Conservation (phyloP, 2,797 vertebrate species). For the Rallus crepitans region DNA sequence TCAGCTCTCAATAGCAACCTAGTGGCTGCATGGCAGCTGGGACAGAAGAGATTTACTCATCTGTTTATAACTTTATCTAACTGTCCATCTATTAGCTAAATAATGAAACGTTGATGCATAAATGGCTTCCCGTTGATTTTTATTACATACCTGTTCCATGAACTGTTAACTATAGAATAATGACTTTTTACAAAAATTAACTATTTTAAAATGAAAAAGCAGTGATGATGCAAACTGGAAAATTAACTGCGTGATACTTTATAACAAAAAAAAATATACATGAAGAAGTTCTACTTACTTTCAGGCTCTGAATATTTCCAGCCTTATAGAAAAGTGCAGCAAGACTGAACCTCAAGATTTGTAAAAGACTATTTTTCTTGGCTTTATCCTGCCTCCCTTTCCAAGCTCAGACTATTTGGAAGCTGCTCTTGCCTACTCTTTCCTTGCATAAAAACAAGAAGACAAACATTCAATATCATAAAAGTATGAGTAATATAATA, state of each 20-base stretch:
- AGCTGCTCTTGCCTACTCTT: background rate
- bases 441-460: background rate
- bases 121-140: background rate
- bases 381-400: background rate
- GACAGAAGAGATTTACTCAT: background rate
- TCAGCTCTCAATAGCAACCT: background rate
- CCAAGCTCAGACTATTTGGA: background rate
- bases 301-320: background rate
- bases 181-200: background rate
- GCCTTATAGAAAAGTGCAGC: background rate
- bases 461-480: background rate
- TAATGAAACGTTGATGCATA: background rate
- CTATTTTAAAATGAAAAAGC: background rate
- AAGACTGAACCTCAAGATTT: background rate
- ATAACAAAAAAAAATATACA: background rate
- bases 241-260: background rate
- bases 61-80: background rate
- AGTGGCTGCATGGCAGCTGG: background rate
- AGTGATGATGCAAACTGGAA: background rate
- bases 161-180: background rate
- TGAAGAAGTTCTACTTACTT: background rate
- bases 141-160: background rate
- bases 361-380: background rate
- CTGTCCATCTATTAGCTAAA: background rate
- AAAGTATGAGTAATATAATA: background rate